phyloP scores from a whole-genome alignment of 2,888 invertebrate species.

The Drosophila borealis region DNA sequence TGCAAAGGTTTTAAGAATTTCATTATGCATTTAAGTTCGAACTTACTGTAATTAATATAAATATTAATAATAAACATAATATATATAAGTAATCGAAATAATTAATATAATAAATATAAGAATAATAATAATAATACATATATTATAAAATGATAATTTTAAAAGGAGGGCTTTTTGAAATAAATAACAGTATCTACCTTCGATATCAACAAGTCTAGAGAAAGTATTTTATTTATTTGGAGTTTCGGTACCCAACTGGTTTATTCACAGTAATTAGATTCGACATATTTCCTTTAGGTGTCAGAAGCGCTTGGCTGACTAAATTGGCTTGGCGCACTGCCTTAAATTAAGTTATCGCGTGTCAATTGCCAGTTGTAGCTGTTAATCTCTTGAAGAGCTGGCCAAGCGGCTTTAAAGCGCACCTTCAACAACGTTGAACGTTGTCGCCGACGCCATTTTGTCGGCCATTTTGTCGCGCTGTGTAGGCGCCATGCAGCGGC shows the following conservation, averaged over 20 bases:
- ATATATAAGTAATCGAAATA: too few relatives aligned
- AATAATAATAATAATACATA: too few relatives aligned
- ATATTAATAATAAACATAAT: too few relatives aligned
- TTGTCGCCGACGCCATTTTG: conserved; percentile 58
- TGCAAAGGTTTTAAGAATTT: background rate
- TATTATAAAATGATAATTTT: too few relatives aligned
- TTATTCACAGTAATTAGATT: background rate
- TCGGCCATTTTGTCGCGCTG: conserved; percentile 67
- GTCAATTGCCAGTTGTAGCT: conserved; percentile 26
- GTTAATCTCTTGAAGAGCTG: conserved; percentile 34
- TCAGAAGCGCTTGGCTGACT: background rate
- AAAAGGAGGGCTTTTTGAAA: too few relatives aligned
- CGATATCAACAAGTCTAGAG: too few relatives aligned
- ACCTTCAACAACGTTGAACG: conserved; percentile 39
- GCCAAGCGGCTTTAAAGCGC: conserved; percentile 28
- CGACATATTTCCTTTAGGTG: background rate
- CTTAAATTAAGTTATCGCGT: conserved; percentile 13
- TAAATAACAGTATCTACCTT: too few relatives aligned
- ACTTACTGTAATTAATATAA: too few relatives aligned
- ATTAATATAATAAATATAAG: too few relatives aligned
- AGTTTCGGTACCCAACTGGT: background rate
- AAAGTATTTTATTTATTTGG: background rate
- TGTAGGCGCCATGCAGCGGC: conserved; percentile 69
- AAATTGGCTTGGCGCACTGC: background rate
- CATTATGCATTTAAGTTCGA: too few relatives aligned